A percentile compares a stretch with the other conserved stretches of the same genome.
Conservation (phyloP, 2,888 invertebrate genomes). For the Lochmaea capreae region DNA sequence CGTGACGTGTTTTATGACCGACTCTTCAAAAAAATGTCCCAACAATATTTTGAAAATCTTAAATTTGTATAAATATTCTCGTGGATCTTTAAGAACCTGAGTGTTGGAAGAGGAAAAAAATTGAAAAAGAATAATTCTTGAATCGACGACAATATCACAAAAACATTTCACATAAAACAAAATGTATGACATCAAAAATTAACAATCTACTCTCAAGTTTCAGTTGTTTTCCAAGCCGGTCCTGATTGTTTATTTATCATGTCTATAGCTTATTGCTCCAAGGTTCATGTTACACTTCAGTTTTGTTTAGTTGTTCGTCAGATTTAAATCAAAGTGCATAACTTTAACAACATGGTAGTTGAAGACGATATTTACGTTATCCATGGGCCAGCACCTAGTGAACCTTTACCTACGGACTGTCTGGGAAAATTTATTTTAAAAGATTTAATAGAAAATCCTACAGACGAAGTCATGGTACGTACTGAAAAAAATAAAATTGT, state of each 20-base stretch:
- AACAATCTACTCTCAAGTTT: too few species aligned
- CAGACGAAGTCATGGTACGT: constrained; percentile 43
- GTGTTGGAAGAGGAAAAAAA: too few species aligned
- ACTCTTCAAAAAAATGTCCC: too few species aligned
- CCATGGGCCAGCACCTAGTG: constrained; percentile 37
- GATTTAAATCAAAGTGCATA: not conserved
- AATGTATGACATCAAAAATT: too few species aligned
- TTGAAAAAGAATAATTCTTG: too few species aligned
- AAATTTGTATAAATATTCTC: too few species aligned
- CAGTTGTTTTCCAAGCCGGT: not conserved
- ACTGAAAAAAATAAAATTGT: not conserved
- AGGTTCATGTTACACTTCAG: not conserved
- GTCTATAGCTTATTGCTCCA: not conserved
- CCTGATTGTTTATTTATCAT: not conserved
- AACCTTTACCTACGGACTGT: constrained; percentile 33
- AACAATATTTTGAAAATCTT: too few species aligned
- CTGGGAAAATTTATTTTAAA: constrained; percentile 42
- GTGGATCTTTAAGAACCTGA: too few species aligned
- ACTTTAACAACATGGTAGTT: constrained; percentile 25
- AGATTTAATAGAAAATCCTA: constrained; percentile 31
- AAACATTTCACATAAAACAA: too few species aligned
- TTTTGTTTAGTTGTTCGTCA: not conserved
- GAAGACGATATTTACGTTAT: constrained; percentile 45
- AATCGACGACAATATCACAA: too few species aligned
- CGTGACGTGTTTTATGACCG: too few species aligned